These are phyloP conservation scores for Daboia siamensis DNA, from an alignment of 2,113 vertebrate species.

Conservation along the genomic window DNA sequence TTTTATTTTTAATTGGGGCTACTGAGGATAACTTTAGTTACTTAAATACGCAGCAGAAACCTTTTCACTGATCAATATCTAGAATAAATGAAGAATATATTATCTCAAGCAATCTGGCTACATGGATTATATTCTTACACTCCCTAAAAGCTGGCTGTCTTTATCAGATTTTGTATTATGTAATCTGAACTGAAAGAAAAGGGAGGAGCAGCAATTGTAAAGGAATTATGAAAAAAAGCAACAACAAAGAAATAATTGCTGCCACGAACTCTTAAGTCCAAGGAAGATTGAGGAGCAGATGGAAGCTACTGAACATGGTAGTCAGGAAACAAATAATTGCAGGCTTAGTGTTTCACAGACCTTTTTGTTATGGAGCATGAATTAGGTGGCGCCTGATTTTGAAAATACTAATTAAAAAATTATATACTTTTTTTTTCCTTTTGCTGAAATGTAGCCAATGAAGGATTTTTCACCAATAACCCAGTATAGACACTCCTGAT, in stretches of 20 bases:
- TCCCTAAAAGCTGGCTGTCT: conserved; percentile 29
- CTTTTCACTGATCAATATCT: conserved; percentile 33
- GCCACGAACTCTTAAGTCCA: not conserved
- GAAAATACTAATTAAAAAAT: not conserved
- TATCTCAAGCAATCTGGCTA: conserved; percentile 42
- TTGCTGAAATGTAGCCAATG: not conserved
- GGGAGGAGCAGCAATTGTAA: conserved; percentile 27
- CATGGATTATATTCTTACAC: conserved; percentile 24
- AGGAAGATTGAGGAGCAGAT: not conserved
- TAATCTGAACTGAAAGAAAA: not conserved
- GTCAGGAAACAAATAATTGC: not conserved
- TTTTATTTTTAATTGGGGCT: not conserved
- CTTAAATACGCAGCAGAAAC: conserved; percentile 15
- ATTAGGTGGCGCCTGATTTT: not conserved
- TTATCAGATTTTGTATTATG: conserved; percentile 34
- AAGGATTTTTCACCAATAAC: not conserved
- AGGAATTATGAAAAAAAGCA: not conserved
- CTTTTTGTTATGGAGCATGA: not conserved
- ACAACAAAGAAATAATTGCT: not conserved
- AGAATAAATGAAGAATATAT: conserved; percentile 34
- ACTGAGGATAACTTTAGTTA: conserved; percentile 5
- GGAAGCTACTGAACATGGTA: not conserved
- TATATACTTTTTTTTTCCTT: too few relatives aligned
- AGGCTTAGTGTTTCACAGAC: not conserved
- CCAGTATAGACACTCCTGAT: not conserved